Percentiles rank a stretch among this genome's conserved stretches.
These are phyloP conservation scores for Schizaphis graminum DNA, from an alignment of 2,888 invertebrate genomes.

Conservation along the genomic window DNA sequence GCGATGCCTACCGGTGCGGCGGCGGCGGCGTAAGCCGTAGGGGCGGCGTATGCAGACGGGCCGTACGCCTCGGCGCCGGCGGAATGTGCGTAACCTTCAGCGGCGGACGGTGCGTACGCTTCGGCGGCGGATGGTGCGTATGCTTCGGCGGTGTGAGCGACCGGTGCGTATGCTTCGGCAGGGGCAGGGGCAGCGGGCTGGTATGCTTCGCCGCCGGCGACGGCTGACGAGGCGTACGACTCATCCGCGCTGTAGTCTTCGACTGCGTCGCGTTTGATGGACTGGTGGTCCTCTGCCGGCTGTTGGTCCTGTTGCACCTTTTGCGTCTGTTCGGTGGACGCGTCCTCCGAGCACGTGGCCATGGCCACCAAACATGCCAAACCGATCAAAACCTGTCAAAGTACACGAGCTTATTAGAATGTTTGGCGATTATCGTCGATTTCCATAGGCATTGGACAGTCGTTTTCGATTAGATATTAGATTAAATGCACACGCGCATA, in stretches of 20 bases:
- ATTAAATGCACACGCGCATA: too few relatives aligned
- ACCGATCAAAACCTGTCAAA: constrained; percentile 33
- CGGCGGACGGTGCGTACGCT: constrained; percentile 29
- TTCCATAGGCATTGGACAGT: background rate
- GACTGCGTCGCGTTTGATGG: constrained; percentile 48
- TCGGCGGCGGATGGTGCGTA: constrained; percentile 11
- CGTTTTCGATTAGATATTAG: background rate
- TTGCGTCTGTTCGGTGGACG: background rate
- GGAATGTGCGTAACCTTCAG: constrained; percentile 63
- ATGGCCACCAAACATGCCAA: constrained; percentile 20
- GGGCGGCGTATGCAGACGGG: constrained; percentile 72
- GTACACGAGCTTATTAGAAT: background rate
- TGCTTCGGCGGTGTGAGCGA: background rate
- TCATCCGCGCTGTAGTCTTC: constrained; percentile 40
- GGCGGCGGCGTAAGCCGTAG: constrained; percentile 78
- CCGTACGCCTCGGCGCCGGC: constrained; percentile 34
- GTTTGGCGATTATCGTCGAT: background rate
- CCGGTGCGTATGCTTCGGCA: constrained; percentile 28
- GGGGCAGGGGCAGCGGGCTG: background rate
- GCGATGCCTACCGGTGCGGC: constrained; percentile 76
- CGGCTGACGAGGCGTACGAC: background rate
- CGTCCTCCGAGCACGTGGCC: constrained; percentile 10
- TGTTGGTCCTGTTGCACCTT: background rate
- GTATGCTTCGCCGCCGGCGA: background rate
- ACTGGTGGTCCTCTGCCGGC: constrained; percentile 1